Evolutionary conservation across 2,888 invertebrate genomes (phyloP), one percentile per base, ranked within the genome.

Genomic region (Adelphocoris suturalis): DNA sequence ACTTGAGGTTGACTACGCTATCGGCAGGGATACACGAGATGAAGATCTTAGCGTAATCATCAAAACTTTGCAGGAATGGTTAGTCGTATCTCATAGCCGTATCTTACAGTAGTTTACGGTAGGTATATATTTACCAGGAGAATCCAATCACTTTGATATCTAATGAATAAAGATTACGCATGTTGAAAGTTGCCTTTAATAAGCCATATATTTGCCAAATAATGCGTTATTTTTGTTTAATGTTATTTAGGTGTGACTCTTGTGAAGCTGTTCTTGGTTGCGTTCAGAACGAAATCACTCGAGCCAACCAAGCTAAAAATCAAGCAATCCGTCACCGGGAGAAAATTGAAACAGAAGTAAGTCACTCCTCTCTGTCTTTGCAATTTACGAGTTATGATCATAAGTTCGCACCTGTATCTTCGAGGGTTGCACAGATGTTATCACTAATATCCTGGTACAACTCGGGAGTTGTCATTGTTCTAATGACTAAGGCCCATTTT

Each of bases 1-100:
- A 91, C 94, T 99, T 57, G 99, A 99, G 94, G 96, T 99, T 0
- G 99, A 99, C 93, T 98, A 97, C 92, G 98, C 99, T 0, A 95
- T 99, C 55, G 99, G 99, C 0, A 95, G 99, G 23, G 99, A 99
- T 93, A 98, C 99, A 48, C 95, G 97, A 55, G 95, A 96, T 0
- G 97, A 96, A 86, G 97, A 98, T 93, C 95, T 98, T 0, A 95
- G 96, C 14, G 95, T 96, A 90, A 98, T 99, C 84, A 96, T 97
- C 0, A 95, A 96, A 90, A 97, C 97, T 12, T 94, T 98, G 37
- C 96, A 97, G 78, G 96, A 97, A 92, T 98, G 98, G 99, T 89
- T 47, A 82, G 68, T 7, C 27, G 4, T 68, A 7, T 52, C 7
- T 37, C 46, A 28, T 28, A 28, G 28, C 5, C 12, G 76, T n/a